Evolutionary conservation across 92 coral and sea anemone species (phyloP).

Genomic region (Porites evermanni): DNA sequence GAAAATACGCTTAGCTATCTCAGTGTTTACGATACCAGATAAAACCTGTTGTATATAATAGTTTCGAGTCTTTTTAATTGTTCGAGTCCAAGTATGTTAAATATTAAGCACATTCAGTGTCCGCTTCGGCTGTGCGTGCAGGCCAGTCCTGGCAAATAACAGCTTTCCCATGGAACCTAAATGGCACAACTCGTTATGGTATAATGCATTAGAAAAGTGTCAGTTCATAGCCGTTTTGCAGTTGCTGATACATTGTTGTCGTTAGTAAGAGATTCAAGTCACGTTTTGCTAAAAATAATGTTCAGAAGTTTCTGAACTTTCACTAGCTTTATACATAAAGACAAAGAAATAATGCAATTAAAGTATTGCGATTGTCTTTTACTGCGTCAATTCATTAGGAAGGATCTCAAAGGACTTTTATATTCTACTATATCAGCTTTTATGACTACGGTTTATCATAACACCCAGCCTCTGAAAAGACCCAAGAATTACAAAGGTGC

Average conservation of each 20-base stretch:
- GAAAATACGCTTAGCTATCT: too few species aligned
- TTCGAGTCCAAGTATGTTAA: too few species aligned
- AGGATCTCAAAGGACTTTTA: background rate
- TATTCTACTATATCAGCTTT: background rate
- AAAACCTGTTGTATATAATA: too few species aligned
- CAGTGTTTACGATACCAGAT: too few species aligned
- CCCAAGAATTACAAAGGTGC: conserved; percentile 18
- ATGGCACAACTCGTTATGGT: background rate
- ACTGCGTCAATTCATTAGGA: conserved; percentile 4
- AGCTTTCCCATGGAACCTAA: background rate
- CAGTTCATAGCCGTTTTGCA: too few species aligned
- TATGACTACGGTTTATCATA: background rate
- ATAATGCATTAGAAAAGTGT: too few species aligned
- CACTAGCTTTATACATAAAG: background rate
- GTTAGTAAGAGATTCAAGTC: background rate
- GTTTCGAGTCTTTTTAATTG: too few species aligned
- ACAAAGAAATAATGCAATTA: conserved; percentile 5
- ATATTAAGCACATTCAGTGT: too few species aligned
- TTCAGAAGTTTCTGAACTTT: background rate
- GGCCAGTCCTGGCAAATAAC: too few species aligned
- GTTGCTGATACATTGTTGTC: background rate
- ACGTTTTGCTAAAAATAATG: background rate
- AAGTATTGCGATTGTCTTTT: background rate
- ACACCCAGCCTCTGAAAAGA: conserved; percentile 1
- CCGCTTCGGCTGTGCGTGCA: too few species aligned